phyloP scores from a whole-genome alignment of 2,888 invertebrate genomes.

The Papilio elwesi region DNA sequence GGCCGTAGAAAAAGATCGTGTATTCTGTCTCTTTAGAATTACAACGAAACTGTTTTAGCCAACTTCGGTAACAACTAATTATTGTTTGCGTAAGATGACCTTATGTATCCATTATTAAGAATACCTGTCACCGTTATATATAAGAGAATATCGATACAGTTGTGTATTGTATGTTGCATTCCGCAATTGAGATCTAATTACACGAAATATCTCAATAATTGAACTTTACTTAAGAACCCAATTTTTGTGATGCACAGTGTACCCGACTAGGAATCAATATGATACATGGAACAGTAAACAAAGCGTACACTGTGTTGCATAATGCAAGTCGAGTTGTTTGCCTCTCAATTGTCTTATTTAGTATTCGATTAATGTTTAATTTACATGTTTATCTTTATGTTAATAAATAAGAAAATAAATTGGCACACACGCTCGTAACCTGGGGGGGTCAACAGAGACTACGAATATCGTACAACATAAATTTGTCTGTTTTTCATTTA shows the following conservation, averaged over 20 bases:
- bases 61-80: background rate
- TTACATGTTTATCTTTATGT: conserved; percentile 1
- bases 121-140: background rate
- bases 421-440: too few species aligned
- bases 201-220: background rate
- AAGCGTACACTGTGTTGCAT: conserved; percentile 29
- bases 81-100: background rate
- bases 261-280: conserved; percentile 23
- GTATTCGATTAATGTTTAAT: conserved; percentile 10
- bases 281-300: conserved; percentile 32
- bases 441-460: too few species aligned
- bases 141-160: too few species aligned
- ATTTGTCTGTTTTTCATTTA: too few species aligned
- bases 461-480: too few species aligned
- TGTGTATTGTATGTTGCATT: too few species aligned
- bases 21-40: too few species aligned
- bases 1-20: too few species aligned
- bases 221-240: background rate
- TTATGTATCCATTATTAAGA: background rate
- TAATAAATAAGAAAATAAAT: background rate
- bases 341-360: conserved; percentile 24
- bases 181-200: background rate
- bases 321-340: conserved; percentile 20
- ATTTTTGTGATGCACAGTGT: conserved; percentile 8
- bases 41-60: background rate